phyloP scores from a whole-genome alignment of 1,140 invertebrate species.

The Drosophila tristis region DNA sequence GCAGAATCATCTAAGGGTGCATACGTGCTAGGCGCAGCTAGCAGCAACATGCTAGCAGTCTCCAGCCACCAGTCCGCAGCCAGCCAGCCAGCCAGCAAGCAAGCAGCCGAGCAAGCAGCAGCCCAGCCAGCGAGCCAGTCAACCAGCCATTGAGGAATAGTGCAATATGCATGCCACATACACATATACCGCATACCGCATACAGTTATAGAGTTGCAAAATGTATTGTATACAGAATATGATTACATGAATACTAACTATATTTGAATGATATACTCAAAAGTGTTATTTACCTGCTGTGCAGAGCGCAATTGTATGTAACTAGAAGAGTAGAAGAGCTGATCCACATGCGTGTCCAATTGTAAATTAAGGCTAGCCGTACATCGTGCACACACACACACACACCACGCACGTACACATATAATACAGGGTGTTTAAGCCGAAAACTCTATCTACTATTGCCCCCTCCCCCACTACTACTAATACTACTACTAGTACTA shows the following conservation, averaged over 20 bases:
- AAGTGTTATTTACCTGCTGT: conserved; percentile 84
- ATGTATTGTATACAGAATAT: conserved; percentile 52
- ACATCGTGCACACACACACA: conserved; percentile 38
- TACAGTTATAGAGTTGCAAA: conserved; percentile 43
- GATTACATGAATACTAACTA: conserved; percentile 54
- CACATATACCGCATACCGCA: conserved; percentile 42
- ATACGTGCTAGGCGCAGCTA: conserved; percentile 63
- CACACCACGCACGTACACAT: conserved; percentile 48
- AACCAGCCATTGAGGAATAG: conserved; percentile 75
- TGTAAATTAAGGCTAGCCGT: conserved; percentile 77
- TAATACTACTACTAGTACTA: conserved; percentile 19
- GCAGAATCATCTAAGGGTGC: conserved; percentile 82
- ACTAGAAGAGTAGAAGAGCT: conserved; percentile 71
- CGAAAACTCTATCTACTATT: conserved; percentile 38
- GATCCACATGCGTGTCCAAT: conserved; percentile 81
- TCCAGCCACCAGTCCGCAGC: conserved; percentile 11
- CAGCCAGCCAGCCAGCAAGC: conserved; percentile 12
- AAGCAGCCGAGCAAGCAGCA: conserved; percentile 44
- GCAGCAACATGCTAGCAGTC: no score
- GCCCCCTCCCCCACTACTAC: conserved; percentile 36
- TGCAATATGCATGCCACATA: conserved; percentile 69
- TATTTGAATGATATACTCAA: conserved; percentile 78
- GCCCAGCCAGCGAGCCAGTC: conserved; percentile 9
- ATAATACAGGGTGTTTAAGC: conserved; percentile 62
- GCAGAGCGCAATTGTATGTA: conserved; percentile 83